Base-by-base conservation (phyloP, 1,140 invertebrate genomes). In the Euwallacea fornicatus region DNA sequence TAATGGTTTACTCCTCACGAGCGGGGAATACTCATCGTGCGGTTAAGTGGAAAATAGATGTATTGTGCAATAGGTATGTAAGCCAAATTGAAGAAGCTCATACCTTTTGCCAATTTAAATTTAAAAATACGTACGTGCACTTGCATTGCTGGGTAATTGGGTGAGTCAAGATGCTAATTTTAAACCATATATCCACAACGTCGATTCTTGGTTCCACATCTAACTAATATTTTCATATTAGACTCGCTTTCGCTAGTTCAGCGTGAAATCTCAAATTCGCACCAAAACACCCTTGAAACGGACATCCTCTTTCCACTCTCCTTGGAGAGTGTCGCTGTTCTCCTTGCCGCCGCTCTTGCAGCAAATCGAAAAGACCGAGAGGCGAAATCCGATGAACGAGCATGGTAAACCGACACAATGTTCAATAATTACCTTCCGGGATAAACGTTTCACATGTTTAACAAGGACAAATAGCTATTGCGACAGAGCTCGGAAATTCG, bases 51-150 rank as follows among this genome's bases (percentile, higher is more conserved):
- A 50, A 50, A 50, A 50, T 13, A 13, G 6, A 50, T 6, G 7
- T 2, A 50, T 50, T 10, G 46, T 50, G 46, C 13, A 50, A 11
- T 50, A 11, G 4, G 21, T 33, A 33, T 50, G 9, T 50, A 50
- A 50, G 13, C 46, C 46, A 50, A 11, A 11, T 50, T 56, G 10
- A 56, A 9, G 9, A 56, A 56, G 1, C 16, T 9, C 54, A 56
- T 16, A 15, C 15, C 54, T 56, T 56, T 8, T 56, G 54, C 54
- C n/a, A 56, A 56, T 56, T 56, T 15, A 56, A 9, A 56, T 56
- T 56, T 21, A 56, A 56, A 56, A 13, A 13, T 21, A 56, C 16
- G 16, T 11, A 8, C 15, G n/a, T 13, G 54, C 54, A 56, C 54
- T 21, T 13, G n/a, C 54, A 13, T 16, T 56, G 16, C 10, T 56